A percentile compares a stretch with the other conserved stretches of the same genome.
These are phyloP conservation scores for Cisticola juncidis DNA, from an alignment of 2,113 vertebrate genomes.

Conservation along the genomic window DNA sequence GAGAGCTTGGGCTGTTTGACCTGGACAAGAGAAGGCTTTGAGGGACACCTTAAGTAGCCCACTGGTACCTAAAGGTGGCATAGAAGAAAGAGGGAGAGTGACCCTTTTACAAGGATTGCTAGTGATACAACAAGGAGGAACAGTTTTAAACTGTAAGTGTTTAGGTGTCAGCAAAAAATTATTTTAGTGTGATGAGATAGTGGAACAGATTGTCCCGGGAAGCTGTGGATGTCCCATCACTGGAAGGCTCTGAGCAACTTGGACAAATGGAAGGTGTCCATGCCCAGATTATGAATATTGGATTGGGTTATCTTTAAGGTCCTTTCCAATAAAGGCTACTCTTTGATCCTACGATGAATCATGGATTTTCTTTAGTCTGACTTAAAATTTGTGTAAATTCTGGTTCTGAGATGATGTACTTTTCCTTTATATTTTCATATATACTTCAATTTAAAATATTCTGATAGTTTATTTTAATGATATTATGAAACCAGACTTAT, in stretches of 20 bases:
- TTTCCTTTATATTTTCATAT: not conserved
- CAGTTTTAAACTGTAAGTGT: not conserved
- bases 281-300: not conserved
- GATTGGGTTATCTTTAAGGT: not conserved
- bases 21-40: not conserved
- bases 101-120: not conserved
- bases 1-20: not conserved
- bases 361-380: not conserved
- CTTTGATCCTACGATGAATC: not conserved
- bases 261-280: not conserved
- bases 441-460: not conserved
- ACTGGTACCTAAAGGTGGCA: too few relatives aligned
- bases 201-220: not conserved
- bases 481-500: not conserved
- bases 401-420: not conserved
- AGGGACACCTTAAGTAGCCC: not conserved
- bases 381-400: not conserved
- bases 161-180: not conserved
- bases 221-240: not conserved
- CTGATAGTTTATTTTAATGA: not conserved
- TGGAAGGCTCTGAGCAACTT: not conserved
- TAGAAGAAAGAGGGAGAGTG: not conserved
- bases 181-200: not conserved
- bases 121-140: not conserved
- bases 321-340: accelerated